Conservation (phyloP, 2,113 vertebrate species). For the Meriones unguiculatus region DNA sequence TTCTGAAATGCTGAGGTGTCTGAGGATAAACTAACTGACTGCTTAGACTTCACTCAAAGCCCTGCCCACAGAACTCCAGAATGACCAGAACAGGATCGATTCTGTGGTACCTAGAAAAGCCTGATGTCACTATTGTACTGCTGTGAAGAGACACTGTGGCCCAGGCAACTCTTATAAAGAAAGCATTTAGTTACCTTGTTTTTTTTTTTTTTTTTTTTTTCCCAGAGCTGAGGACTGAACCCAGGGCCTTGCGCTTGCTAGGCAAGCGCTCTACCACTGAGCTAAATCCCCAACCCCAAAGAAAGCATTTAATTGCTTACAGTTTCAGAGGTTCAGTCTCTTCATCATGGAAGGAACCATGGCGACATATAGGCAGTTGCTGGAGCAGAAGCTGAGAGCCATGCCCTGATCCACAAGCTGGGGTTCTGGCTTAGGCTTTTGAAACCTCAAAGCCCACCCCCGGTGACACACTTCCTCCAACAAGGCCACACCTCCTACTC, state of each 20-base stretch:
- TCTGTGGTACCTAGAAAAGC: not conserved
- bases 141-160: not conserved
- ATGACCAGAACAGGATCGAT: not conserved
- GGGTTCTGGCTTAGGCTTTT: not conserved
- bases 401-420: not conserved
- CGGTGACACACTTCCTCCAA: not conserved
- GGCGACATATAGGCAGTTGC: not conserved
- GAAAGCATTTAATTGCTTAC: not conserved
- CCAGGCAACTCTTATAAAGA: not conserved
- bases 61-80: not conserved
- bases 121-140: not conserved
- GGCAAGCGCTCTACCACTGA: no score
- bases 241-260: no score
- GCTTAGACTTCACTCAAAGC: not conserved
- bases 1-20: slow-evolving; percentile 16
- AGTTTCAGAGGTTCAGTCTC: not conserved
- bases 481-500: not conserved
- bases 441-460: not conserved
- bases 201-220: no score
- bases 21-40: not conserved
- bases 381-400: not conserved
- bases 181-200: no score
- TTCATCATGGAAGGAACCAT: not conserved
- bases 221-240: no score
- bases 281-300: no score